Evolutionary conservation across 2,797 vertebrate genomes (phyloP).

Genomic region (Gymnodraco acuticeps): DNA sequence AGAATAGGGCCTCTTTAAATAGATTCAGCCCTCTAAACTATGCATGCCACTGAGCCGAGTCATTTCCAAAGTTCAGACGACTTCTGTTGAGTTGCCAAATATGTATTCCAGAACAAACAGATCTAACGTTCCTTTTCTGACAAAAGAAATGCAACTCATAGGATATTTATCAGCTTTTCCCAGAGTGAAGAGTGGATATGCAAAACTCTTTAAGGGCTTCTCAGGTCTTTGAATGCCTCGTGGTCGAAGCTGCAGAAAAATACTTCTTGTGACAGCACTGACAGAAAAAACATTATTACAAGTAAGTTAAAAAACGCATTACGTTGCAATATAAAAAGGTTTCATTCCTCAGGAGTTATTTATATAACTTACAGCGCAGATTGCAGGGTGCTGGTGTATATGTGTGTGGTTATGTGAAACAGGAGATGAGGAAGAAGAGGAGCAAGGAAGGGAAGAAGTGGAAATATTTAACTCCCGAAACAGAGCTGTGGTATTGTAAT

Average conservation of each 20-base stretch:
- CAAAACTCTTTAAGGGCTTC: neutral
- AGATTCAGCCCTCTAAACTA: too few species aligned
- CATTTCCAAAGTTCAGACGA: too few species aligned
- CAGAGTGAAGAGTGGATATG: neutral
- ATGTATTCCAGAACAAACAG: neutral
- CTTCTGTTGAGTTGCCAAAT: too few species aligned
- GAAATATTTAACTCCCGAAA: constrained; percentile 50
- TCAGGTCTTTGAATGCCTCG: neutral
- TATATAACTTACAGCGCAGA: neutral
- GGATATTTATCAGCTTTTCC: neutral
- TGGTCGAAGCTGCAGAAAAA: neutral
- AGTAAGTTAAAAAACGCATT: neutral
- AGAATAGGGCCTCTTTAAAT: too few species aligned
- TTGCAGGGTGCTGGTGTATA: neutral
- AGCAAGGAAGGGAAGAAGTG: constrained; percentile 22
- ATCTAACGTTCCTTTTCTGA: neutral
- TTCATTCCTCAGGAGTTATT: neutral
- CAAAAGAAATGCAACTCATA: neutral
- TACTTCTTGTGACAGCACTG: neutral
- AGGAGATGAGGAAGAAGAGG: constrained; percentile 29
- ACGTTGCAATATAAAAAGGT: neutral
- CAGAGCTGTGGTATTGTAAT: constrained; percentile 53
- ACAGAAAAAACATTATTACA: neutral
- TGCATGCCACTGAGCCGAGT: too few species aligned
- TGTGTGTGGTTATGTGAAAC: constrained; percentile 44